A percentile compares a stretch with the other conserved stretches of the same genome.
These are phyloP conservation scores for Tiaroga cobitis DNA, from an alignment of 2,797 vertebrate genomes.

Conservation along the genomic window DNA sequence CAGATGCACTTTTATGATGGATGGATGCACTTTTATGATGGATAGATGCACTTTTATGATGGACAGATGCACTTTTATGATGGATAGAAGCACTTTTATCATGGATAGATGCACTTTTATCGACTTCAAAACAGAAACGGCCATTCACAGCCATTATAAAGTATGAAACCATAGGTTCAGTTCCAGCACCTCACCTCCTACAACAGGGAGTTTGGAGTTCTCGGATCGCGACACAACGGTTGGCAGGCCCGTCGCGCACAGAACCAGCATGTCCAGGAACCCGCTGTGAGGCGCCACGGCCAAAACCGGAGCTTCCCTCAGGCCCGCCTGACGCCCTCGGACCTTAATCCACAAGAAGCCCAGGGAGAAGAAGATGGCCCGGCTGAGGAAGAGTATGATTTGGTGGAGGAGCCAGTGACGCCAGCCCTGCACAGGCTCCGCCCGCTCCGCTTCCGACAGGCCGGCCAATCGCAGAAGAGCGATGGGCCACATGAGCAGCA, in stretches of 20 bases:
- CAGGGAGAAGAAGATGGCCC: conserved; percentile 81
- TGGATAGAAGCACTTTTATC: too few species aligned
- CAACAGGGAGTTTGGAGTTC: conserved; percentile 84
- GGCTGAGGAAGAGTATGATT: conserved; percentile 76
- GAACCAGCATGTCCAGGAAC: conserved; percentile 87
- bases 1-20: too few species aligned
- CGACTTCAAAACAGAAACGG: too few species aligned
- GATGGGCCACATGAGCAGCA: conserved; percentile 86
- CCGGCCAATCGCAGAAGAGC: conserved; percentile 81
- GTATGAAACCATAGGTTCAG: too few species aligned
- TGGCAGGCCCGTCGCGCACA: conserved; percentile 78
- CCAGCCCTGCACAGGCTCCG: conserved; percentile 80
- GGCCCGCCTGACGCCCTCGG: conserved; percentile 80
- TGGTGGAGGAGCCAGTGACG: conserved; percentile 77
- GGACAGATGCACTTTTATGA: too few species aligned
- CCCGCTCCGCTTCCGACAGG: conserved; percentile 76
- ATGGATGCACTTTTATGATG: too few species aligned
- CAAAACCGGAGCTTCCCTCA: conserved; percentile 84
- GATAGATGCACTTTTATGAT: too few species aligned
- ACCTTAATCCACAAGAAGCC: conserved; percentile 86
- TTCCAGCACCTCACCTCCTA: conserved; percentile 83
- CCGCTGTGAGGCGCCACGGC: conserved; percentile 89
- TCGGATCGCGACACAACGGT: conserved; percentile 88
- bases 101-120: too few species aligned
- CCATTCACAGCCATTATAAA: too few species aligned